Base-by-base conservation (phyloP, 2,797 vertebrate genomes). In the Masticophis lateralis region DNA sequence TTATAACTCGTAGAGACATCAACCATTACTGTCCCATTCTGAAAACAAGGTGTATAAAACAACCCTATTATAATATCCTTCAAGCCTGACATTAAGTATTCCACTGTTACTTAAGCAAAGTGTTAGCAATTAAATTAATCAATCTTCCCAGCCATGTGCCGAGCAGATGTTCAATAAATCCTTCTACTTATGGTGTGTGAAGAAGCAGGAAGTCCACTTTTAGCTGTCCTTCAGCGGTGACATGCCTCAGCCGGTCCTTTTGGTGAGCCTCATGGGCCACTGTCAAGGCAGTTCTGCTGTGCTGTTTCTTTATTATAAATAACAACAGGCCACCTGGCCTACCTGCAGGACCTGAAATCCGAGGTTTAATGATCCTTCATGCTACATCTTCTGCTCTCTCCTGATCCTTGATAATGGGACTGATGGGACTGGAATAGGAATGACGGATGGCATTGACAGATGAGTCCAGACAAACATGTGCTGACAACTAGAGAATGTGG, bases 81-180 rank as follows among this genome's bases (percentile, higher is more conserved):
- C 98, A 98, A 98, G 98, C 97, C 98, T 98, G 98, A 98, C 98
- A 98, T 99, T 99, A 99, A 98, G 98, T 98, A 99, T 99, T 99
- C 99, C 98, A 98, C 99, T 98, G 98, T 98, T 98, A 98, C 98
- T 98, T 98, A 98, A 98, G 98, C 98, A 98, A 98, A 99, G 98
- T 98, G 98, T 97, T 97, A 98, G 98, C 99, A 99, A 99, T 99
- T 99, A 99, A 99, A 99, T 98, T 98, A 98, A 99, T 99, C 99
- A 99, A 99, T 99, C 99, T 99, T 99, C 98, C 97, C 98, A 98
- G 98, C 98, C 98, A 98, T 97, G 98, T 97, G 98, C 98, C 97
- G 98, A 99, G 98, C 99, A 99, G 99, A 99, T 99, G 99, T 98
- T 99, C 98, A 98, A 98, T 98, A 98, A 98, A 98, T 99, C 98